Base-by-base conservation (phyloP, 2,797 vertebrate species). In the Thunnus albacares region DNA sequence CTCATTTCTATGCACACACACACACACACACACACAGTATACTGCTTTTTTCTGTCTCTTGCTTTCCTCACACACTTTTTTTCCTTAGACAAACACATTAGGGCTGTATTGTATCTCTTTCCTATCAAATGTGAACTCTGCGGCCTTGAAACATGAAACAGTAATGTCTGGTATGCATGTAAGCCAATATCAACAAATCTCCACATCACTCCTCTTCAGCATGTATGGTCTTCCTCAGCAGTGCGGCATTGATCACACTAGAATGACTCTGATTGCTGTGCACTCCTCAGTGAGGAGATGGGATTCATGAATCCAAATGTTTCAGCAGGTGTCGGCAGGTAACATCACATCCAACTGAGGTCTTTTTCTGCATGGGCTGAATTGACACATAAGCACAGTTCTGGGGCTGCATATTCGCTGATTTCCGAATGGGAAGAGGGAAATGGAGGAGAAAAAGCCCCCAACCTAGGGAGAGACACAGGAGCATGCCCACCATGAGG, bases 231-330 rank as follows among this genome's bases (percentile, higher is more conserved):
- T 71, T 85, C 75, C 83, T 84, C 79, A 61, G 87, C 53, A 22
- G 77, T 26, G 26, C 12, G 4, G 62, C 81, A 80, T 68, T 80
- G 84, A 90, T 91, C 87, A 83, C 90, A 88, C 74, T 51, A 71
- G 83, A 82, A 87, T 75, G 83, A 68, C 82, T 89, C 71, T 88
- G 92, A 92, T 87, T 91, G 89, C 71, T 6, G n/a, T 14, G 64
- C 43, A 3, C 75, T 82, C 70, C 65, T 75, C 81, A 62, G 83
- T 17, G 63, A 84, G 74, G 61, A 87, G 75, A 88, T 49, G 62
- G 83, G 84, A 81, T 74, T 93, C 88, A 92, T 92, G 91, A 93
- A 91, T 92, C 87, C 83, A 88, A 93, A 91, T 89, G 80, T 83
- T 91, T 69, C 86, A 86, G 91, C 86, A 81, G 84, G 92, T 76